Base-by-base conservation (phyloP, 2,113 vertebrate species). In the Otus sunia region DNA sequence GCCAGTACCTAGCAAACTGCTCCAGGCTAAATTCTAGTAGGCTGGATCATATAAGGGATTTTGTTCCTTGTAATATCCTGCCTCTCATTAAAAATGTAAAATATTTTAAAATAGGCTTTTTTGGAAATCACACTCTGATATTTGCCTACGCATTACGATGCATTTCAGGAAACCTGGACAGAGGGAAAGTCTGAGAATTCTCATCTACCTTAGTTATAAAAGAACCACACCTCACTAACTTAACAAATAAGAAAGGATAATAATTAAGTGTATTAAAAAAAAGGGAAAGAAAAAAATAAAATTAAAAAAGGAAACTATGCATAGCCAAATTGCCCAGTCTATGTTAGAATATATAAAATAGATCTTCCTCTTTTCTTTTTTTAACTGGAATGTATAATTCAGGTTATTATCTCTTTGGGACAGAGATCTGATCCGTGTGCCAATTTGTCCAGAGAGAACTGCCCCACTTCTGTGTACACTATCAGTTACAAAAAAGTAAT, bases 61-160 rank as follows among this genome's bases (percentile, higher is more conserved):
- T 81, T 71, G 36, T 69, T 77, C 58, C 59, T 55, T 79, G n/a
- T 67, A 76, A 79, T 18, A 68, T 18, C 16, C 64, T 79, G 37
- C 26, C 20, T 80, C 47, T 91, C 55, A 55, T 69, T 91, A 92
- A 39, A 41, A 79, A 69, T 73, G 34, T n/a, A 79, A 90, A 90
- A 72, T 83, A 56, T 45, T 73, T 88, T 30, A 45, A 85, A 91
- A 60, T 17, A 55, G 18, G 3, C 10, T 82, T 60, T 49, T 79
- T 79, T 82, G 30, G 53, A 94, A 92, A 88, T 50, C 80, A 53
- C 39, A 66, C 37, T 34, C 32, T 34, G 41, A 43, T 68, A 78
- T 32, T 68, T 79, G 32, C 27, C 49, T 64, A 15, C 0, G 0
- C 0, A 1, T 25, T 64, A 25, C 22, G 45, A 53, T 22, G 39